Base-by-base conservation (phyloP, 2,113 vertebrate genomes). In the Dicaeum eximium region DNA sequence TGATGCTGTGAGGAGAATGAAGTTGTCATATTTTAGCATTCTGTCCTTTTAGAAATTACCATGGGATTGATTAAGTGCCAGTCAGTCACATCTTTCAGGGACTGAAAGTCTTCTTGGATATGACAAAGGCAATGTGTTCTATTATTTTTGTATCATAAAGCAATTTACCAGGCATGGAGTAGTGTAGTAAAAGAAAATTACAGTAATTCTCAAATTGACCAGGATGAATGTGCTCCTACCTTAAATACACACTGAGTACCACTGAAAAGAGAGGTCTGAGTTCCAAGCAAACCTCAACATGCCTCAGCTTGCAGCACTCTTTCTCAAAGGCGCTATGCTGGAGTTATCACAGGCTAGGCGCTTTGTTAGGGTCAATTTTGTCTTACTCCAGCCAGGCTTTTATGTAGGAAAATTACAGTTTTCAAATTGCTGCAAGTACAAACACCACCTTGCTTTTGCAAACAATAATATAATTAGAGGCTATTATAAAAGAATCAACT, bases 381-480 rank as follows among this genome's bases (percentile, higher is more conserved):
- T 56, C 67, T 74, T 72, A 64, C 22, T 74, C 19, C 77, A 89
- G 60, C 45, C 86, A 58, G 21, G 48, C 65, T 65, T n/a, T 66
- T 58, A 28, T 10, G 38, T 38, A 67, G 70, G 78, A 88, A 92
- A 90, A 95, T 38, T 72, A 81, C 9, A 90, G 54, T 74, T 89
- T 94, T 90, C 38, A 72, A 48, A 78, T 56, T 72, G 33, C 62
- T 94, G 78, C 47, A 93, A 92, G 83, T 93, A 96, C 73, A 97
- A 97, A 96, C 91, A 96, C 33, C 6, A 56, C 42, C 77, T 54
- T 62, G 53, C 95, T 96, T 96, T 85, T 93, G 77, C 72, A 94
- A 96, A 96, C 80, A 96, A 94, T 97, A 94, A 95, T 80, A 89
- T 96, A 96, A 97, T 97, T 94, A 97, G 87, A 85, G 33, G 13